A percentile compares a stretch with the other conserved stretches of the same genome.
Conservation (phyloP, 2,888 invertebrate genomes). For the Dorcus parallelipipedus region DNA sequence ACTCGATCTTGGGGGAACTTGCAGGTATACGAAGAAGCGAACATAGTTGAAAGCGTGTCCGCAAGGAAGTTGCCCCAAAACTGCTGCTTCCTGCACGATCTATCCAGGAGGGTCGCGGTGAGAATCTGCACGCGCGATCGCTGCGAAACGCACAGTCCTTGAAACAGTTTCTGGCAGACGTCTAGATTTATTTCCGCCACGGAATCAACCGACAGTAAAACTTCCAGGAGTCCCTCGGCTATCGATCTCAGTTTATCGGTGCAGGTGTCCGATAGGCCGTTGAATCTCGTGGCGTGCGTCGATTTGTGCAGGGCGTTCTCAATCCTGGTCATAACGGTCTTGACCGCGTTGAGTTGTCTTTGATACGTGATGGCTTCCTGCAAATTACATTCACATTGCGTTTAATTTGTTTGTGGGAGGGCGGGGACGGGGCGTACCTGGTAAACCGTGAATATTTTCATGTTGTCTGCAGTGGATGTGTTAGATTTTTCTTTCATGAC, state of each 20-base stretch:
- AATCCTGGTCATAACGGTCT: conserved; percentile 70
- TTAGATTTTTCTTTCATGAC: conserved; percentile 41
- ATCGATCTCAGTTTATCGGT: conserved; percentile 82
- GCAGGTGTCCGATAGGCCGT: conserved; percentile 56
- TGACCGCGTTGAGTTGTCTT: conserved; percentile 82
- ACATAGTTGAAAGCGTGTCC: conserved; percentile 73
- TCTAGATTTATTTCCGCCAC: conserved; percentile 41
- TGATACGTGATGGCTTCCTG: conserved; percentile 86
- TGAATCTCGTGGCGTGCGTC: conserved; percentile 15
- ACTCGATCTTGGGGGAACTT: conserved; percentile 86
- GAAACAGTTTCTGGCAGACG: conserved; percentile 64
- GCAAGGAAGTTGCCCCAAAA: conserved; percentile 95
- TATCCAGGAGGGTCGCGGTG: conserved; percentile 73
- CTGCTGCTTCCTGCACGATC: conserved; percentile 63
- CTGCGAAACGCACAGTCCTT: conserved; percentile 72
- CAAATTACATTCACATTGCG: no score
- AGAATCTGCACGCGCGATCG: conserved; percentile 76
- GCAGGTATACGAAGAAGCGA: conserved; percentile 72
- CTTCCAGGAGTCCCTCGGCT: conserved; percentile 77
- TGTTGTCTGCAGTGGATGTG: conserved; percentile 41
- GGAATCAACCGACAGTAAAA: conserved; percentile 57
- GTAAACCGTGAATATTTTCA: conserved; percentile 53
- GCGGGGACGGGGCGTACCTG: conserved; percentile 43
- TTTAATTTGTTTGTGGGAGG: no score
- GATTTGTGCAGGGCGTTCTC: conserved; percentile 50